Evolutionary conservation across 2,113 vertebrate species (phyloP).

Genomic region (Setophaga coronata): DNA sequence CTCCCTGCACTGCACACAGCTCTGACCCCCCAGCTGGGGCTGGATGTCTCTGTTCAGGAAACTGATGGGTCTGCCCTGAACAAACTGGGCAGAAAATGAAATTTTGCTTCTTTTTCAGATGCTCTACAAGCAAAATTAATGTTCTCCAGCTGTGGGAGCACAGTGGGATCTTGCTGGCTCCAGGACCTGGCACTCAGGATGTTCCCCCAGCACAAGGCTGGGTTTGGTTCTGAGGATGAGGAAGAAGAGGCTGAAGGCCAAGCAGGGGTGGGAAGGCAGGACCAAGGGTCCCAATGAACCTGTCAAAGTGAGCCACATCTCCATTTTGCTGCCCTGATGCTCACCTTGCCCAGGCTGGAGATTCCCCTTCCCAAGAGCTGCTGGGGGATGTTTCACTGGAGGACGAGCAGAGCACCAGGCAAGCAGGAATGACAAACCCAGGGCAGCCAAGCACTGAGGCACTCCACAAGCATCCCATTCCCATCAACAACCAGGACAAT

Average conservation of each 20-base stretch:
- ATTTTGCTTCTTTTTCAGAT: not conserved
- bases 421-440: not conserved
- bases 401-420: not conserved
- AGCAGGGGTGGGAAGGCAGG: not conserved
- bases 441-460: not conserved
- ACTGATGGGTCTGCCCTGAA: not conserved
- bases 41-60: not conserved
- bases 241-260: not conserved
- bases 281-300: not conserved
- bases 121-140: not conserved
- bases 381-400: not conserved
- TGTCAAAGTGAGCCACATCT: fast-evolving
- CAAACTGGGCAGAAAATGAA: not conserved
- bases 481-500: not conserved
- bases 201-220: fast-evolving
- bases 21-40: not conserved
- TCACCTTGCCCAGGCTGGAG: not conserved
- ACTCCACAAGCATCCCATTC: not conserved
- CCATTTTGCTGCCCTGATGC: not conserved
- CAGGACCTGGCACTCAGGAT: fast-evolving
- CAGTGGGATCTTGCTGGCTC: not conserved
- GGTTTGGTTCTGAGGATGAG: fast-evolving
- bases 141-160: not conserved
- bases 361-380: not conserved
- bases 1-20: not conserved